Conservation (phyloP, 2,888 invertebrate genomes). For the Pasiphila rectangulata region DNA sequence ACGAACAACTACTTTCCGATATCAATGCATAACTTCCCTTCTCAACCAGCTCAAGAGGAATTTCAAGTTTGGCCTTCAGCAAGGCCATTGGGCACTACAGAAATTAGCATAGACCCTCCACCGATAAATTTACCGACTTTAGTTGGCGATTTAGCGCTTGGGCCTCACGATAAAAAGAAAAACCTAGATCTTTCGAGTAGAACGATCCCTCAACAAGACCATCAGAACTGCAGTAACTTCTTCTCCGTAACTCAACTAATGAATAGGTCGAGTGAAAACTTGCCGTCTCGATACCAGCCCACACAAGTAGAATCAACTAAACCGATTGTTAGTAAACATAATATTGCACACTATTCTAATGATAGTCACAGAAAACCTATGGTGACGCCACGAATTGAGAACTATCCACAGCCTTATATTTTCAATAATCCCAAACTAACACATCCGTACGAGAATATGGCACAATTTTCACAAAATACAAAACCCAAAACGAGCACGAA, state of each 20-base stretch:
- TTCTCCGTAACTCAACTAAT: constrained; percentile 74
- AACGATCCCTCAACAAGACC: constrained; percentile 51
- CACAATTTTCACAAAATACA: constrained; percentile 50
- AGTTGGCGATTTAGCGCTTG: constrained; percentile 71
- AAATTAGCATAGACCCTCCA: constrained; percentile 74
- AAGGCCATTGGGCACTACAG: constrained; percentile 68
- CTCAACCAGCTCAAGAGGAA: constrained; percentile 65
- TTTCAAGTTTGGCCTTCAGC: constrained; percentile 71
- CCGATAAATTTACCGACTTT: constrained; percentile 73
- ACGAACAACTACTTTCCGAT: constrained; percentile 66
- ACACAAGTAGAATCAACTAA: constrained; percentile 54
- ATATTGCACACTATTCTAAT: constrained; percentile 48
- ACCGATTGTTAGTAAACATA: constrained; percentile 53
- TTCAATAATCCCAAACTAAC: constrained; percentile 61
- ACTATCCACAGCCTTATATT: constrained; percentile 60
- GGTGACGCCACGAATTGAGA: constrained; percentile 53
- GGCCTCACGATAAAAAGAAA: constrained; percentile 73
- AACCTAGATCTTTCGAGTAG: constrained; percentile 53
- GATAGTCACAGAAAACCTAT: constrained; percentile 58
- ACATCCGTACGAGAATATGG: constrained; percentile 57
- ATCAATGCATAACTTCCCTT: constrained; percentile 65
- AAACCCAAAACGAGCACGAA: constrained; percentile 59
- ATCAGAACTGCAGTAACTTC: constrained; percentile 70
- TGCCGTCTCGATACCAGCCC: constrained; percentile 57
- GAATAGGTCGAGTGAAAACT: constrained; percentile 69